These are phyloP conservation scores for Microchirus variegatus DNA, from an alignment of 2,797 vertebrate genomes.

Conservation along the genomic window DNA sequence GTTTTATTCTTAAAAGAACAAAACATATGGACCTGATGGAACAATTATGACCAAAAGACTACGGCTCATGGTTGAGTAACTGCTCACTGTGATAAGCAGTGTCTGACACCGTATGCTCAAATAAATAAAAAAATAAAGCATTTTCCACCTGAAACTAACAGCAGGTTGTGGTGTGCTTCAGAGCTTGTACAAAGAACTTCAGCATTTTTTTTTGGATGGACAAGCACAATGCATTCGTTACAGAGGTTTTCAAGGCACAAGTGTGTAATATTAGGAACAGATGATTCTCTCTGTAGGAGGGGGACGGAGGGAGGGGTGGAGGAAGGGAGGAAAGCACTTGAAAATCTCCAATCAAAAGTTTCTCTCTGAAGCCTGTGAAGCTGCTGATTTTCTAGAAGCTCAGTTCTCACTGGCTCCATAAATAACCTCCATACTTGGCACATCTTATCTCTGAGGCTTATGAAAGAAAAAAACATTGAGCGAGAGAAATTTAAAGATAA, in stretches of 20 bases:
- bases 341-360: constrained; percentile 65
- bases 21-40: background rate
- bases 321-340: constrained; percentile 44
- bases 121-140: constrained; percentile 19
- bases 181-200: constrained; percentile 59
- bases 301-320: constrained; percentile 44
- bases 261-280: constrained; percentile 84
- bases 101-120: background rate
- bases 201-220: constrained; percentile 72
- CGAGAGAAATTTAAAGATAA: constrained; percentile 25
- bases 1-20: background rate
- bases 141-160: constrained; percentile 48
- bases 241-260: constrained; percentile 77
- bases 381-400: constrained; percentile 60
- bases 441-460: constrained; percentile 52
- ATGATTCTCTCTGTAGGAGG: constrained; percentile 74
- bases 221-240: constrained; percentile 78
- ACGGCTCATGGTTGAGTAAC: background rate
- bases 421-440: constrained; percentile 58
- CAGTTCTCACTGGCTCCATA: constrained; percentile 60
- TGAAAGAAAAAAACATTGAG: constrained; percentile 25
- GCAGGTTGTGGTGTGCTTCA: constrained; percentile 41
- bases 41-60: background rate
- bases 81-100: background rate
- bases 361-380: constrained; percentile 62